Conservation (phyloP, 2,113 vertebrate species). For the Pelusios castaneus region DNA sequence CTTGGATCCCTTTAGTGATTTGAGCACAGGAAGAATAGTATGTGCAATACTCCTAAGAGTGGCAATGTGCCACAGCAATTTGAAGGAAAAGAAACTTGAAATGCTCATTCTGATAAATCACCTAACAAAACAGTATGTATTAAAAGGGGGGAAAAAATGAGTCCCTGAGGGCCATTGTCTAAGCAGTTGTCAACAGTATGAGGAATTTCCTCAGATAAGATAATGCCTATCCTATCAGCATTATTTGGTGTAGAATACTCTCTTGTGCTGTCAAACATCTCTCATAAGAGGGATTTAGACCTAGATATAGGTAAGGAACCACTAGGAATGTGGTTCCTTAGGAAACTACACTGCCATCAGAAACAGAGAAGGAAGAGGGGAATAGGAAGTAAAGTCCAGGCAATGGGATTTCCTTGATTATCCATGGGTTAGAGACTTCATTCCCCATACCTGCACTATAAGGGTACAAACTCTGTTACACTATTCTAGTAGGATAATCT, state of each 20-base stretch:
- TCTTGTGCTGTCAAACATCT: neutral
- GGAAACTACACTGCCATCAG: neutral
- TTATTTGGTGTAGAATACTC: neutral
- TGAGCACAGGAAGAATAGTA: neutral
- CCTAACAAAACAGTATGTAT: neutral
- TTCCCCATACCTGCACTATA: neutral
- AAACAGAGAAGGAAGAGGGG: neutral
- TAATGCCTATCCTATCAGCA: neutral
- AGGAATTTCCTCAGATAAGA: neutral
- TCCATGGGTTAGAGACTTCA: neutral
- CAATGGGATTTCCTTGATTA: neutral
- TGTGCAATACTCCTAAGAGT: neutral
- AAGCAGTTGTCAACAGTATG: neutral
- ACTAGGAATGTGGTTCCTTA: neutral
- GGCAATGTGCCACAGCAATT: neutral
- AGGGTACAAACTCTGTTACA: neutral
- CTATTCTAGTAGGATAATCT: neutral
- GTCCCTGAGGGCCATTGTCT: neutral
- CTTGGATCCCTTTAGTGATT: neutral
- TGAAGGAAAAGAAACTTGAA: neutral
- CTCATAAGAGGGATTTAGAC: neutral
- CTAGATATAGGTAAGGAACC: neutral
- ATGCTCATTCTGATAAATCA: neutral
- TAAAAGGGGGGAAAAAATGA: neutral
- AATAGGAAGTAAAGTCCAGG: neutral